Percentiles rank a stretch among this genome's conserved stretches.
These are phyloP conservation scores for Acronicta alni DNA, from an alignment of 2,888 invertebrate species.

Conservation along the genomic window DNA sequence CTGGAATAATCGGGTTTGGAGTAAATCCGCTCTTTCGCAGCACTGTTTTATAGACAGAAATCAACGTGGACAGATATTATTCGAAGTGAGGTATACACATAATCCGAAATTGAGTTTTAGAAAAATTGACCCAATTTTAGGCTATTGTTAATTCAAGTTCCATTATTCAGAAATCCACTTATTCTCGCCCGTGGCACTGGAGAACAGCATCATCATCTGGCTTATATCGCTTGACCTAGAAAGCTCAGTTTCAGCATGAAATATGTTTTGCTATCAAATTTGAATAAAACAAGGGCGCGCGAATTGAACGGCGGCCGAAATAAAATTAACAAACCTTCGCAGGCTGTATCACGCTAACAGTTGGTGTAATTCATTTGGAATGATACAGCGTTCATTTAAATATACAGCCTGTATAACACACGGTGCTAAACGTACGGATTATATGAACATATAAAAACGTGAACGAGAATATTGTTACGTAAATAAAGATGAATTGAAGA, in stretches of 20 bases:
- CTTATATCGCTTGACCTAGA: slow-evolving; percentile 67
- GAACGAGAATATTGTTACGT: slow-evolving; percentile 23
- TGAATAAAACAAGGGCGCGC: slow-evolving; percentile 67
- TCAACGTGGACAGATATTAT: slow-evolving; percentile 3
- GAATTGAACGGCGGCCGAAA: slow-evolving; percentile 57
- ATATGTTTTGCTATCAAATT: slow-evolving; percentile 80
- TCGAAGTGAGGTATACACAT: not conserved
- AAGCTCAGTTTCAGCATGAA: slow-evolving; percentile 72
- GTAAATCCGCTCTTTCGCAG: slow-evolving; percentile 15
- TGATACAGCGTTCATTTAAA: slow-evolving; percentile 61
- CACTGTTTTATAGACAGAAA: slow-evolving; percentile 37
- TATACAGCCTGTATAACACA: slow-evolving; percentile 43
- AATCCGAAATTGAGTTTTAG: slow-evolving; percentile 6
- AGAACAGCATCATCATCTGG: slow-evolving; percentile 53
- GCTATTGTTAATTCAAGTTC: slow-evolving; percentile 47
- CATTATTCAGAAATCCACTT: slow-evolving; percentile 57
- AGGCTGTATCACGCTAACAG: slow-evolving; percentile 64
- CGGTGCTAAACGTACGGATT: slow-evolving; percentile 39
- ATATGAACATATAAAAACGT: slow-evolving; percentile 34
- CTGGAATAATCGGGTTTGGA: slow-evolving; percentile 67
- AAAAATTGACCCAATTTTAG: slow-evolving; percentile 5
- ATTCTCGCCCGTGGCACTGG: slow-evolving; percentile 58
- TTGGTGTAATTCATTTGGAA: slow-evolving; percentile 67
- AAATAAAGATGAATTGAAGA: slow-evolving; percentile 47
- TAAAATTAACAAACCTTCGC: slow-evolving; percentile 69